Conservation (phyloP, 2,797 vertebrate genomes). For the Melanogrammus aeglefinus region DNA sequence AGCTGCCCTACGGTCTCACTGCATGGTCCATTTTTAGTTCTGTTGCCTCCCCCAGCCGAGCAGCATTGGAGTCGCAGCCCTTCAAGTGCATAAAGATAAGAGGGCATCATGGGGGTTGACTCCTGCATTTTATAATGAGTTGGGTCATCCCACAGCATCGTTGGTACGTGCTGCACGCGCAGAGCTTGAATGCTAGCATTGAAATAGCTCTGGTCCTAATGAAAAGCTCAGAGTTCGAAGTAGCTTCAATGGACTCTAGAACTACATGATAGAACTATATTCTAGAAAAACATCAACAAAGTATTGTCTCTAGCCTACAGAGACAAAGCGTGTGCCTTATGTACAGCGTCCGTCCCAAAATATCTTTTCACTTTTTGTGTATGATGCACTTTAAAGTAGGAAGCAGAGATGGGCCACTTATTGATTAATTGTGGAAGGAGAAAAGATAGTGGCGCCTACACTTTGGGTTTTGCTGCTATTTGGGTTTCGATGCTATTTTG, state of each 20-base stretch:
- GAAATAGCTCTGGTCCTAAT: conserved; percentile 32
- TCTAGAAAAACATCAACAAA: too few species aligned
- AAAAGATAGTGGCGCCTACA: background rate
- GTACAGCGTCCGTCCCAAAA: background rate
- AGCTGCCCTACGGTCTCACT: background rate
- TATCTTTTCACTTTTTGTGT: background rate
- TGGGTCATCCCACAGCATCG: conserved; percentile 40
- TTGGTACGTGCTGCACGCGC: conserved; percentile 23
- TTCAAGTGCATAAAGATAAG: conserved; percentile 30
- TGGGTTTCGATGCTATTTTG: too few species aligned
- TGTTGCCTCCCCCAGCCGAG: background rate
- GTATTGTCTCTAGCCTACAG: too few species aligned
- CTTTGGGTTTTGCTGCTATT: background rate
- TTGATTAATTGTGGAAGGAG: background rate
- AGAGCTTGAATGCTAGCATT: conserved; percentile 30
- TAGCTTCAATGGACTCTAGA: background rate
- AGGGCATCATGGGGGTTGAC: conserved; percentile 54
- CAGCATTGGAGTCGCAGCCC: conserved; percentile 16
- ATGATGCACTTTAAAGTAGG: background rate
- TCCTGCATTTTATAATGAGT: conserved; percentile 57
- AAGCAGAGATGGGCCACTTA: background rate
- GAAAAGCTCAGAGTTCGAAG: conserved; percentile 18
- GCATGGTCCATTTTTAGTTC: conserved; percentile 9
- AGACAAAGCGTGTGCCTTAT: too few species aligned
- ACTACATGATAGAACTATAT: too few species aligned